A percentile compares a stretch with the other conserved stretches of the same genome.
These are phyloP conservation scores for Cynodonichthys magdalenae DNA, from an alignment of 2,797 vertebrate genomes.

Conservation along the genomic window DNA sequence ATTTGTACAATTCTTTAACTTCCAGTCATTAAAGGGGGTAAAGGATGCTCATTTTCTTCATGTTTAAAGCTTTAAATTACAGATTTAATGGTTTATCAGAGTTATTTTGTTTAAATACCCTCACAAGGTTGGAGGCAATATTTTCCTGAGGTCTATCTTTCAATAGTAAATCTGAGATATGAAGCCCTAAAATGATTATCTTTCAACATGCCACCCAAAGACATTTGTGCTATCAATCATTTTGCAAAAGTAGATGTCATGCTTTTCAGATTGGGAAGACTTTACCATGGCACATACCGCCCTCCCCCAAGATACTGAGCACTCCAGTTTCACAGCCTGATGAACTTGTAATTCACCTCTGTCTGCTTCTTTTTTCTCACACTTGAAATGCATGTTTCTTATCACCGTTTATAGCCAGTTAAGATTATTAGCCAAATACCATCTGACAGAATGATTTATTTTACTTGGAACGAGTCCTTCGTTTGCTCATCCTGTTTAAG, in stretches of 20 bases:
- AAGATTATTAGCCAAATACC: constrained; percentile 68
- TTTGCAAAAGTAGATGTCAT: constrained; percentile 20
- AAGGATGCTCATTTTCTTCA: constrained; percentile 1
- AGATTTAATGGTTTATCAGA: constrained; percentile 24
- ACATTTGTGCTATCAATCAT: constrained; percentile 52
- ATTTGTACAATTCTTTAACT: neutral
- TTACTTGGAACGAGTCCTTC: constrained; percentile 53
- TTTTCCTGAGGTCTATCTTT: constrained; percentile 36
- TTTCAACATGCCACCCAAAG: constrained; percentile 40
- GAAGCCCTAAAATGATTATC: constrained; percentile 43
- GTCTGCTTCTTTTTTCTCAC: constrained; percentile 40
- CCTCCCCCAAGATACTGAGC: constrained; percentile 25
- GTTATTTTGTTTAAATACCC: constrained; percentile 26
- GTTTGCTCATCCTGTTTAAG: constrained; percentile 74
- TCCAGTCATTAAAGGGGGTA: neutral
- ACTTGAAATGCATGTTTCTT: constrained; percentile 53
- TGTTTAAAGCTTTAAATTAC: constrained; percentile 20
- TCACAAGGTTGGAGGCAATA: constrained; percentile 27
- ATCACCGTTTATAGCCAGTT: constrained; percentile 58
- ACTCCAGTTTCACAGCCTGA: constrained; percentile 33
- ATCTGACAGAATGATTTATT: constrained; percentile 74
- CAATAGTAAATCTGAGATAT: constrained; percentile 30
- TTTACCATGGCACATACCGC: constrained; percentile 7
- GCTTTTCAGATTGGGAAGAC: constrained; percentile 24
- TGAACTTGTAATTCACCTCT: constrained; percentile 46